These are phyloP conservation scores for Eulemur mongoz DNA, from an alignment of 2,797 vertebrate species.

Conservation along the genomic window DNA sequence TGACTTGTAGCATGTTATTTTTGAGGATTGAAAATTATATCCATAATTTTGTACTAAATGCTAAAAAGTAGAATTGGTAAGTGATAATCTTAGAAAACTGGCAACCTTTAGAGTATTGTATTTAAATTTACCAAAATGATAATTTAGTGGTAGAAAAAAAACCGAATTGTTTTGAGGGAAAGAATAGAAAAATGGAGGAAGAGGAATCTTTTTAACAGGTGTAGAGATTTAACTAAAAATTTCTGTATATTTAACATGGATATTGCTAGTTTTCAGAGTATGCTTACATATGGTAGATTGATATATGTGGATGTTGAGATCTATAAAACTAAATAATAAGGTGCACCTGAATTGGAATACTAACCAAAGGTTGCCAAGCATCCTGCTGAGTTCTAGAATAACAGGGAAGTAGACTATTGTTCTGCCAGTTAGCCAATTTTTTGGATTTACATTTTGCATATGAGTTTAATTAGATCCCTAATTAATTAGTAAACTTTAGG, in stretches of 20 bases:
- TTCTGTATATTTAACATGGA: not conserved
- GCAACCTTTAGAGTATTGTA: not conserved
- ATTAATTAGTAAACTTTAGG: not conserved
- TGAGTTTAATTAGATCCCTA: conserved; percentile 34
- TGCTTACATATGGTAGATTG: not conserved
- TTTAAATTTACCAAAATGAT: conserved; percentile 25
- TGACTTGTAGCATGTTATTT: not conserved
- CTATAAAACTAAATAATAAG: not conserved
- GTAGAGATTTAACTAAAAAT: not conserved
- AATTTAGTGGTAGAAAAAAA: not conserved
- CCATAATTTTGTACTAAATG: not conserved
- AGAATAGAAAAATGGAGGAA: conserved; percentile 3
- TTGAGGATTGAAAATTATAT: not conserved
- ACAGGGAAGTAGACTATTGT: not conserved
- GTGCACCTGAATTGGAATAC: not conserved
- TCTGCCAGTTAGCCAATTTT: not conserved
- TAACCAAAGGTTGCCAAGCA: not conserved
- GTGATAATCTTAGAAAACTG: conserved; percentile 12
- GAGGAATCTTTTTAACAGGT: not conserved
- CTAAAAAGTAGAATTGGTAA: not conserved
- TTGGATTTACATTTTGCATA: not conserved
- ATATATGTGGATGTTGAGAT: not conserved
- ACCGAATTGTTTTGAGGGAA: not conserved
- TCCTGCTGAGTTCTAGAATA: not conserved
- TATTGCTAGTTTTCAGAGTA: not conserved